Percentiles rank a stretch among this genome's conserved stretches.
phyloP scores from a whole-genome alignment of 2,113 vertebrate species.

The Chaetodon trifascialis region DNA sequence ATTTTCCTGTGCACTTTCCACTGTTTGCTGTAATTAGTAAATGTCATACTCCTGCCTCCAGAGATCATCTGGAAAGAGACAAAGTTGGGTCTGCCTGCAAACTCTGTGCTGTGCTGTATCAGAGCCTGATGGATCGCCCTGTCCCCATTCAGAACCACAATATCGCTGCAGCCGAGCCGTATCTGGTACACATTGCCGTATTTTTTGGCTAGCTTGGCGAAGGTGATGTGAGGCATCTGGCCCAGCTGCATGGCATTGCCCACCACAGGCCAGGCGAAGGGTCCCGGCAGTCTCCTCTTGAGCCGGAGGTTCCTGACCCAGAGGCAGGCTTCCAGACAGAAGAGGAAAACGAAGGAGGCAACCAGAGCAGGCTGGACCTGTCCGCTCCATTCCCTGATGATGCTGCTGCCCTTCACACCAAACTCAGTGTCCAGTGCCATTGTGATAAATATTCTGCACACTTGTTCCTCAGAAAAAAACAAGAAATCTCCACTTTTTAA shows the following conservation, averaged over 20 bases:
- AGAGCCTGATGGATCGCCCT: slow-evolving; percentile 86
- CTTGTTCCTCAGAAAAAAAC: slow-evolving; percentile 36
- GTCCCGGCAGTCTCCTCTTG: slow-evolving; percentile 84
- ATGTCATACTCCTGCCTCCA: slow-evolving; percentile 87
- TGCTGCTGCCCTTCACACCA: slow-evolving; percentile 81
- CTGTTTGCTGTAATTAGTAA: slow-evolving; percentile 84
- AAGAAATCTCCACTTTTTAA: slow-evolving; percentile 9
- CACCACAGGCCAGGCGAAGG: slow-evolving; percentile 87
- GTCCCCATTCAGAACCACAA: slow-evolving; percentile 89
- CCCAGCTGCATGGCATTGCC: slow-evolving; percentile 90
- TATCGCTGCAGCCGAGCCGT: slow-evolving; percentile 83
- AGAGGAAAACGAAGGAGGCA: slow-evolving; percentile 78
- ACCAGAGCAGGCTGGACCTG: slow-evolving; percentile 82
- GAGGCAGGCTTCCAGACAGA: slow-evolving; percentile 84
- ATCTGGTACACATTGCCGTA: slow-evolving; percentile 89
- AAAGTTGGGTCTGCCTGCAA: slow-evolving; percentile 91
- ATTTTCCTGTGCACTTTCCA: slow-evolving; percentile 87
- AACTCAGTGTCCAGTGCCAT: slow-evolving; percentile 82
- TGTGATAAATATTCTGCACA: slow-evolving; percentile 28
- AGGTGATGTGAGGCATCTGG: slow-evolving; percentile 87
- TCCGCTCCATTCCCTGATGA: slow-evolving; percentile 82
- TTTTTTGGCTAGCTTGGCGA: slow-evolving; percentile 80
- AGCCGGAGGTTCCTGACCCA: slow-evolving; percentile 76
- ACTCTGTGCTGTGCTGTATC: slow-evolving; percentile 83
- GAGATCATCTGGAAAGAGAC: slow-evolving; percentile 87